Conservation (phyloP, 2,797 vertebrate species). For the Parauchenoglanis punctatus region DNA sequence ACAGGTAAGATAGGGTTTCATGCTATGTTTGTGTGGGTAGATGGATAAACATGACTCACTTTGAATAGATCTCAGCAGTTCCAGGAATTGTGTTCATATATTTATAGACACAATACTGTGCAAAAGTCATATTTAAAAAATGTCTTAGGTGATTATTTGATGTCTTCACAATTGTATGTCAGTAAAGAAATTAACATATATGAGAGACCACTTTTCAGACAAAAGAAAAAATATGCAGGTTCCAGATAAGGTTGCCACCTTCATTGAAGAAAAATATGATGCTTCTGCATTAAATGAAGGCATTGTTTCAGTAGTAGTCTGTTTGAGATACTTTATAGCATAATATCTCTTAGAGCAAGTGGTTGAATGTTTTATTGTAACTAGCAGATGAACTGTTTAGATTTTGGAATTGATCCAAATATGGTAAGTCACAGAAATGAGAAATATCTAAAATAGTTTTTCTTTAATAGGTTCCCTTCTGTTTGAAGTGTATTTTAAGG, state of each 20-base stretch:
- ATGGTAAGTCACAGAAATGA: background rate
- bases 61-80: background rate
- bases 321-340: background rate
- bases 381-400: background rate
- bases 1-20: constrained; percentile 62
- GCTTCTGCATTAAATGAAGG: background rate
- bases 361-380: background rate
- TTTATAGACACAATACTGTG: background rate
- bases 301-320: background rate
- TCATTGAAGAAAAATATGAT: too few relatives aligned
- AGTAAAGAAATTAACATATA: background rate
- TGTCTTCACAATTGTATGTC: background rate
- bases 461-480: too few relatives aligned
- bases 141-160: background rate
- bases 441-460: background rate
- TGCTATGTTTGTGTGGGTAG: background rate
- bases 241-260: background rate
- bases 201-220: background rate
- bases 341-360: background rate
- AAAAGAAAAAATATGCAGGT: background rate
- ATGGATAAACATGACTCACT: background rate
- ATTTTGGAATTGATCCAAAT: background rate
- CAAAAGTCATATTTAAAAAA: background rate
- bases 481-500: too few relatives aligned
- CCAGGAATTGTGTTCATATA: background rate